Percentiles rank a stretch among this genome's conserved stretches.
These are phyloP conservation scores for Anagyrus pseudococci DNA, from an alignment of 2,888 invertebrate genomes.

Conservation along the genomic window DNA sequence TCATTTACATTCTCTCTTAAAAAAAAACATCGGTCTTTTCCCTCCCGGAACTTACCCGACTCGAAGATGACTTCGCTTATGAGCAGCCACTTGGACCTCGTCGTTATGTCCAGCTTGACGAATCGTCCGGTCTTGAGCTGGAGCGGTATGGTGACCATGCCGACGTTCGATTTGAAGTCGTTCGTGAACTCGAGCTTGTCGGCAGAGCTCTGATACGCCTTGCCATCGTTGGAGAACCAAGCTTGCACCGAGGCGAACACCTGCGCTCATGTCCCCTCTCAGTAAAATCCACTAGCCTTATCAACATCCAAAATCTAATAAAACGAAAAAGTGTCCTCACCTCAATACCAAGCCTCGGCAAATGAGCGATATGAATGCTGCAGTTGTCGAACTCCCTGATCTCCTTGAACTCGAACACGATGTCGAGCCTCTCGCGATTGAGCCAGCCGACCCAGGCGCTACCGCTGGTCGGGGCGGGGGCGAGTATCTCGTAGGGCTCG, in stretches of 20 bases:
- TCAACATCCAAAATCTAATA: neutral
- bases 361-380: constrained; percentile 63
- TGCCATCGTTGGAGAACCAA: constrained; percentile 82
- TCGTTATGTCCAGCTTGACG: constrained; percentile 77
- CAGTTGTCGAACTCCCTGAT: constrained; percentile 72
- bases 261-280: constrained; percentile 59
- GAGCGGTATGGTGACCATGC: constrained; percentile 76
- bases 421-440: constrained; percentile 72
- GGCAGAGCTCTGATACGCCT: constrained; percentile 74
- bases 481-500: constrained; percentile 62
- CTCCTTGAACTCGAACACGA: constrained; percentile 82
- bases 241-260: constrained; percentile 78
- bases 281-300: neutral
- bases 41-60: constrained; percentile 73
- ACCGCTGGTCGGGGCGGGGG: constrained; percentile 50
- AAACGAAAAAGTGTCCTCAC: constrained; percentile 62
- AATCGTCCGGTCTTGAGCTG: constrained; percentile 78
- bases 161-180: constrained; percentile 62
- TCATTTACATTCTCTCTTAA: neutral
- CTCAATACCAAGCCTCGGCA: constrained; percentile 81
- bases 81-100: constrained; percentile 85
- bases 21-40: neutral
- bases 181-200: constrained; percentile 70
- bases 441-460: constrained; percentile 87
- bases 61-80: constrained; percentile 88